These are phyloP conservation scores for Ctenodactylus gundi DNA, from an alignment of 2,113 vertebrate genomes.

Conservation along the genomic window DNA sequence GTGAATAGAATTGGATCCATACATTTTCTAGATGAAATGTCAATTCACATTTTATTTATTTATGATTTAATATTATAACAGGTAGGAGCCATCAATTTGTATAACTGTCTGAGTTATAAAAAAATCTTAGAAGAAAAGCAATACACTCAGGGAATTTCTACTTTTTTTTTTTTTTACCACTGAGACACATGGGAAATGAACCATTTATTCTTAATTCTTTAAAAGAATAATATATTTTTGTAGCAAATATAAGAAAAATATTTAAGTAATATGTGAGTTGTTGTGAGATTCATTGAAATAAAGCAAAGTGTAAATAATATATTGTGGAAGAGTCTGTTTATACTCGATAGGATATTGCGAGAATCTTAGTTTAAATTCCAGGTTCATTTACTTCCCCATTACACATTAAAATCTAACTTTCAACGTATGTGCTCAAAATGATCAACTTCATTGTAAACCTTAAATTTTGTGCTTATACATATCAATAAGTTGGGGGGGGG, in stretches of 20 bases:
- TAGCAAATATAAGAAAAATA: background rate
- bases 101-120: background rate
- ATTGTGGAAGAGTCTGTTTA: background rate
- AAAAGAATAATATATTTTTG: background rate
- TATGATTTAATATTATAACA: background rate
- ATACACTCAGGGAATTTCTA: background rate
- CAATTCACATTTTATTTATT: background rate
- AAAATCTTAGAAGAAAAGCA: background rate
- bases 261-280: background rate
- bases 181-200: background rate
- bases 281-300: background rate
- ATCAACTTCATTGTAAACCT: too few relatives aligned
- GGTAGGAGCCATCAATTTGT: background rate
- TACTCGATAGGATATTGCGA: too few relatives aligned
- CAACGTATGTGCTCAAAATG: too few relatives aligned
- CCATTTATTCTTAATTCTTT: background rate
- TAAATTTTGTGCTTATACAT: too few relatives aligned
- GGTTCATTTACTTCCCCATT: background rate
- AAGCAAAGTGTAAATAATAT: background rate
- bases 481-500: too few relatives aligned
- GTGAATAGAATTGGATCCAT: background rate
- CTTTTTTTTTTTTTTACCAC: background rate
- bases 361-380: background rate
- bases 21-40: background rate
- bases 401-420: background rate